Percentiles rank a stretch among this genome's conserved stretches.
Conservation (phyloP, 1,140 invertebrate species). For the Holcopasites calliopsidis region DNA sequence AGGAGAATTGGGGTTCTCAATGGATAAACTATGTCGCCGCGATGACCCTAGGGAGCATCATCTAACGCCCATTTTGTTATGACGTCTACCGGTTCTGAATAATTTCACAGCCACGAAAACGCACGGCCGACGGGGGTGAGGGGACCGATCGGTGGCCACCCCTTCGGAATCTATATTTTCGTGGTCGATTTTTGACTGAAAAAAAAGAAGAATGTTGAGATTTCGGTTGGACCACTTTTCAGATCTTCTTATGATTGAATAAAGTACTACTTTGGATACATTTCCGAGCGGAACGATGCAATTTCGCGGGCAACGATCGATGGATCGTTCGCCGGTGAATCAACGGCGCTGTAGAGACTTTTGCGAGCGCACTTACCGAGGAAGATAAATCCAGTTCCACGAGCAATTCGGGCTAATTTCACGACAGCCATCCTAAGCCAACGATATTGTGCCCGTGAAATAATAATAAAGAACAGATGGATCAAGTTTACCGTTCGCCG, state of each 20-base stretch:
- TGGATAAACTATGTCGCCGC: conserved; percentile 79
- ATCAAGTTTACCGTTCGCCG: conserved; percentile 75
- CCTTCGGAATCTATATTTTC: not conserved
- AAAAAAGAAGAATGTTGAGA: too few relatives aligned
- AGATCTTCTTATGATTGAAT: not conserved
- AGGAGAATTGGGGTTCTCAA: conserved; percentile 70
- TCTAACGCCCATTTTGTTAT: conserved; percentile 79
- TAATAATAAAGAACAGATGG: conserved; percentile 80
- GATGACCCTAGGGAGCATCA: conserved; percentile 76
- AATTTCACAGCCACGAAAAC: conserved; percentile 60
- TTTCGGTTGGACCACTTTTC: too few relatives aligned
- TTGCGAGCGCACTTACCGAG: conserved; percentile 38
- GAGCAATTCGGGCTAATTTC: conserved; percentile 77
- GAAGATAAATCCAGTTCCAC: conserved; percentile 71
- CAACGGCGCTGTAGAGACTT: conserved; percentile 9
- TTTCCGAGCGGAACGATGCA: not conserved
- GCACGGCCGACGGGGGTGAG: not conserved
- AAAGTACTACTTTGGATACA: not conserved
- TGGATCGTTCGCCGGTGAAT: not conserved
- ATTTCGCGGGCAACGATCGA: not conserved
- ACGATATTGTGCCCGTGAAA: conserved; percentile 77
- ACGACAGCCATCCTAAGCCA: conserved; percentile 71
- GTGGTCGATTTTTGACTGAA: not conserved
- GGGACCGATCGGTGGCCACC: conserved; percentile 8
- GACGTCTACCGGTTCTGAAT: conserved; percentile 70